Evolutionary conservation across 2,113 vertebrate genomes (phyloP).

Genomic region (rabbit (Oryctolagus cuniculus)): DNA sequence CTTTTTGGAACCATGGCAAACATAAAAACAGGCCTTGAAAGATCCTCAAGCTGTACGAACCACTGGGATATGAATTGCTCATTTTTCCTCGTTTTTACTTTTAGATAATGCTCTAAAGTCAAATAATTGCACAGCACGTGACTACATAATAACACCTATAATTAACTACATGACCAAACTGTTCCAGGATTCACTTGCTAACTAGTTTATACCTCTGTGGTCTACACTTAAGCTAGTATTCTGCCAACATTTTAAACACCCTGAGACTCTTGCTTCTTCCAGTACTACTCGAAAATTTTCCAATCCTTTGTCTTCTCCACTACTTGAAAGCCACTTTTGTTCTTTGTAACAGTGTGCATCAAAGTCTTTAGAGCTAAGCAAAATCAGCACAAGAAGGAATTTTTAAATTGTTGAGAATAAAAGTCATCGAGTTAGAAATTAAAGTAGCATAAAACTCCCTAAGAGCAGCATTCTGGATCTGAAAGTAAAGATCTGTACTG

Average conservation of each 20-base stretch:
- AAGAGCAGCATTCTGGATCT: neutral
- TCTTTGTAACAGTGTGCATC: neutral
- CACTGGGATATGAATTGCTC: neutral
- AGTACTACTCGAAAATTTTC: neutral
- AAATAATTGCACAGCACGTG: neutral
- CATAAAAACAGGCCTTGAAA: neutral
- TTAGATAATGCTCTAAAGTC: neutral
- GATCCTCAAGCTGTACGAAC: neutral
- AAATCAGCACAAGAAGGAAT: neutral
- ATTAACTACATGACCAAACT: neutral
- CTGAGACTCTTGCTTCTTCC: neutral
- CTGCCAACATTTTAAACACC: neutral
- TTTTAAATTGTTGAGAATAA: neutral
- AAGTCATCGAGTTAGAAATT: conserved; percentile 17
- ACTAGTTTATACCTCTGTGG: neutral
- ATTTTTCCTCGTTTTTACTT: conserved; percentile 11
- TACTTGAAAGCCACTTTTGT: neutral
- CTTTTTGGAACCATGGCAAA: neutral
- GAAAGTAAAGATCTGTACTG: neutral
- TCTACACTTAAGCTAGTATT: neutral
- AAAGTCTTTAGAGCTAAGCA: neutral
- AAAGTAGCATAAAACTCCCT: neutral
- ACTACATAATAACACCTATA: neutral
- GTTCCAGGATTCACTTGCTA: neutral
- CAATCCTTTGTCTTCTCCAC: neutral